These are phyloP conservation scores for Chrysochloris asiatica DNA, from an alignment of 2,113 vertebrate genomes.

Conservation along the genomic window DNA sequence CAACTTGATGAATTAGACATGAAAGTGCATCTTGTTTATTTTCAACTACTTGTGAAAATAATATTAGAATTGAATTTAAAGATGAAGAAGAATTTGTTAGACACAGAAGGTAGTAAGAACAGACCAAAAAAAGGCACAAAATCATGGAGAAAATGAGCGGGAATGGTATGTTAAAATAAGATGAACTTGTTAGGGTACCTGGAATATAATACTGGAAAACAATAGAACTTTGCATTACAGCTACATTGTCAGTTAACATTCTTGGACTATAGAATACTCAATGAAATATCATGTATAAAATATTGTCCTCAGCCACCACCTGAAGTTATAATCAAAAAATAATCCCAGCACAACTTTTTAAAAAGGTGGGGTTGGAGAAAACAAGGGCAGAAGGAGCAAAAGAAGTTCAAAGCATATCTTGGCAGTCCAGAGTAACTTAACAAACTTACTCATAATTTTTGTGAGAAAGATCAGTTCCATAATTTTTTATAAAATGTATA, in stretches of 20 bases:
- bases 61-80: not conserved
- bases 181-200: not conserved
- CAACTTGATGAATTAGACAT: no score
- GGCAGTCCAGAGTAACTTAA: not conserved
- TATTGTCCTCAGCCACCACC: not conserved
- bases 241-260: not conserved
- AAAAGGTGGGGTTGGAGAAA: not conserved
- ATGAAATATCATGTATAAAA: not conserved
- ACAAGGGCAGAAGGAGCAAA: not conserved
- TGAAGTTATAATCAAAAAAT: not conserved
- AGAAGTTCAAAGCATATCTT: not conserved
- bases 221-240: not conserved
- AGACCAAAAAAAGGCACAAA: not conserved
- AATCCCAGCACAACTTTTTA: not conserved
- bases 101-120: not conserved
- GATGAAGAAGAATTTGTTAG: not conserved
- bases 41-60: not conserved
- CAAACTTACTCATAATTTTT: not conserved
- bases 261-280: not conserved
- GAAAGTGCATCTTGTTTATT: no score
- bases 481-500: not conserved
- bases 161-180: no score
- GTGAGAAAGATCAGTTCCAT: not conserved
- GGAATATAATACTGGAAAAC: not conserved
- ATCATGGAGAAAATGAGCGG: rapidly evolving